These are phyloP conservation scores for Oriolus oriolus DNA, from an alignment of 2,113 vertebrate species.

Conservation along the genomic window DNA sequence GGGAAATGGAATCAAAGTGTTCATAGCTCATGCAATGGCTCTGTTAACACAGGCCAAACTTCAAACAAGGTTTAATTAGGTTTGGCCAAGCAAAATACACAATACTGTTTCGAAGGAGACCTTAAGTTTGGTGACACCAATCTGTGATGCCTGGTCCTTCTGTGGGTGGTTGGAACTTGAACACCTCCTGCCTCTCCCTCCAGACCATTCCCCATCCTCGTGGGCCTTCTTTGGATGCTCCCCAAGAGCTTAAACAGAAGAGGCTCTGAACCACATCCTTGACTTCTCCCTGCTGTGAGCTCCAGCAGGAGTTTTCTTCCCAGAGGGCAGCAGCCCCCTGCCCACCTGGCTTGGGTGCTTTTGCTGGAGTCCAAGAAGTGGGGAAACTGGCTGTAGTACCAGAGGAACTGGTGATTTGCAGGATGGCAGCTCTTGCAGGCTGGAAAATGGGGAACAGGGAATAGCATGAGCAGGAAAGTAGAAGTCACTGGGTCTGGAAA, in stretches of 20 bases:
- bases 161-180: fast-evolving
- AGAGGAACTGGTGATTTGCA: neutral
- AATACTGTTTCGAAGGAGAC: neutral
- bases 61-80: neutral
- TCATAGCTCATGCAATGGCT: neutral
- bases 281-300: neutral
- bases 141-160: neutral
- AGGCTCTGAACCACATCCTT: neutral
- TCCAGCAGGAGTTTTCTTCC: neutral
- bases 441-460: neutral
- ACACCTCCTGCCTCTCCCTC: neutral
- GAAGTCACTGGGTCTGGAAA: neutral
- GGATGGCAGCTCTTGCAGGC: neutral
- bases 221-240: neutral
- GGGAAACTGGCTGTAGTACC: neutral
- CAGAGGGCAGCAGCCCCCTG: neutral
- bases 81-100: neutral
- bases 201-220: neutral
- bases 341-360: neutral
- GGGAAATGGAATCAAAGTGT: neutral
- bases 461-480: neutral
- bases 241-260: neutral
- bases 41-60: neutral
- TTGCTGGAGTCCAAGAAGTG: neutral
- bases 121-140: neutral